Base-by-base conservation (phyloP, 23 tunicate species). In the Botrylloides violaceus region DNA sequence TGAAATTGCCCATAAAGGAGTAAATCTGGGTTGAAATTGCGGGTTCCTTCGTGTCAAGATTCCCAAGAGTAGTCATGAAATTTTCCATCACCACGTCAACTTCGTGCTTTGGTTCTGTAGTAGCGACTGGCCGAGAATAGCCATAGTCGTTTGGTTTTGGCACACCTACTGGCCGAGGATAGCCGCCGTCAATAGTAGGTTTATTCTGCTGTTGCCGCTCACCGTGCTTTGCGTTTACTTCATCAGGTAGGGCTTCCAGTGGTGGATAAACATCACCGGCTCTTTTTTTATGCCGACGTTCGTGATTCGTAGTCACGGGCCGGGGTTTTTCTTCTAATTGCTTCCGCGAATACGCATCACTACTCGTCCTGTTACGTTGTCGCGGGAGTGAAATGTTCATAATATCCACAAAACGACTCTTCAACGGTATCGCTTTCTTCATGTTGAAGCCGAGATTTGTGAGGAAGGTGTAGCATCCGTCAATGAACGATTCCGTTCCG, bases 381-480 rank as follows among this genome's bases (percentile, higher is more conserved):
- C n/a, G n/a, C n/a, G n/a, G n/a, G n/a, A 43, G 53, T 43, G 53
- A 9, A 9, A 43, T 9, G 15, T 43, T 43, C 53, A 43, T 43
- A 9, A 63, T 3, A 3, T 63, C 9, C 12, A 34, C 70, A 19
- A 63, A 63, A 3, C 29, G 4, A 19, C 23, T 4, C 3, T 63
- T 63, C 12, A 63, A 34, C 4, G 70, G 70, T 9, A 27, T 3
- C 19, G 70, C 70, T 31, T 63, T 63, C 19, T 4, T 9, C 70
- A 63, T 63, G 33, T 63, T 63, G 70, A 63, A 63, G 19, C 70
- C 70, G 23, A 63, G 19, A 6, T 31, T 33, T 63, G 26, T 34
- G 3, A 63, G 29, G 35, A 6, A 63, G 4, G 32, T 63, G 70
- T 12, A 63, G 33, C 32, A 7, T 3, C 70, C 70, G 35, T 29